Evolutionary conservation across 2,888 invertebrate genomes (phyloP).

Genomic region (Ophion slaviceki): DNA sequence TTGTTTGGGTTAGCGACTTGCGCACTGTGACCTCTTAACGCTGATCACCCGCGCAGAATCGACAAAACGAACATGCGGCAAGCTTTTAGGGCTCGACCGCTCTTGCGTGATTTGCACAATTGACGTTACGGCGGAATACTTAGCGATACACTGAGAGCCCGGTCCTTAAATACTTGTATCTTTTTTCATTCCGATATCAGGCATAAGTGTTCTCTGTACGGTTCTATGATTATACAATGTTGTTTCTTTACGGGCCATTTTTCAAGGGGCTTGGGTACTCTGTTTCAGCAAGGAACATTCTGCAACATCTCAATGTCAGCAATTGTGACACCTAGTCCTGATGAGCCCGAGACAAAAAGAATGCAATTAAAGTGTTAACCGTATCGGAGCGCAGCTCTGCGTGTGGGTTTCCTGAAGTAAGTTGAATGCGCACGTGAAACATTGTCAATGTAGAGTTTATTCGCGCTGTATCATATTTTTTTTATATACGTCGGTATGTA

Average conservation of each 20-base stretch:
- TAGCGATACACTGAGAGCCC: too few relatives aligned
- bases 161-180: too few relatives aligned
- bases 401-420: slow-evolving; percentile 2
- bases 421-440: slow-evolving; percentile 29
- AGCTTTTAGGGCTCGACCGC: too few relatives aligned
- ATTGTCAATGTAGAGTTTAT: slow-evolving; percentile 44
- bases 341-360: slow-evolving; percentile 26
- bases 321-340: slow-evolving; percentile 88
- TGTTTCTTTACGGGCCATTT: slow-evolving; percentile 10
- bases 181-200: too few relatives aligned
- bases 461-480: slow-evolving; percentile 68
- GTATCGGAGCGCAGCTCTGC: slow-evolving; percentile 18
- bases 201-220: too few relatives aligned
- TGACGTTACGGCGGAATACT: too few relatives aligned
- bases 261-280: slow-evolving; percentile 5
- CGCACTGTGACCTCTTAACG: too few relatives aligned
- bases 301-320: slow-evolving; percentile 92
- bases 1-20: too few relatives aligned
- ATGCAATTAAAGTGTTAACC: slow-evolving; percentile 3
- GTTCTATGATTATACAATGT: not conserved
- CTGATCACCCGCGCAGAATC: too few relatives aligned
- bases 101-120: too few relatives aligned
- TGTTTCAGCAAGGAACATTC: slow-evolving; percentile 90
- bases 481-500: slow-evolving; percentile 78
- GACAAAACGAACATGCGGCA: too few relatives aligned